These are phyloP conservation scores for Ctenoplectra terminalis DNA, from an alignment of 1,140 invertebrate species.

Conservation along the genomic window DNA sequence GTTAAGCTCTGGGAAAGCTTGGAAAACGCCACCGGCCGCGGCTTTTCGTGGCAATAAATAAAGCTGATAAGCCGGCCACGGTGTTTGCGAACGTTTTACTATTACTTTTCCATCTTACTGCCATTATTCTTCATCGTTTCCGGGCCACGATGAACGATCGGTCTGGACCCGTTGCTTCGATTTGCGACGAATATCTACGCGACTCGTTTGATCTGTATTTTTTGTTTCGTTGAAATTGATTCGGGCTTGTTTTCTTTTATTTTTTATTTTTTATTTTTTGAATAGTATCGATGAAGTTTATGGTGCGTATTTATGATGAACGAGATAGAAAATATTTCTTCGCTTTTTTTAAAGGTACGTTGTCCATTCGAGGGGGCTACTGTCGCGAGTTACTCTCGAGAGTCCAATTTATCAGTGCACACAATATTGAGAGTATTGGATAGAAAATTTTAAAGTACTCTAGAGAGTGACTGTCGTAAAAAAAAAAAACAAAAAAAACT, in stretches of 20 bases:
- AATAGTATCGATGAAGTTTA: too few species aligned
- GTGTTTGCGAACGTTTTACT: slow-evolving; percentile 75
- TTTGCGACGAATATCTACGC: slow-evolving; percentile 23
- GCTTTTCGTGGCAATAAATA: slow-evolving; percentile 74
- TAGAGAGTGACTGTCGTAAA: too few species aligned
- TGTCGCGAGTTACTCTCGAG: too few species aligned
- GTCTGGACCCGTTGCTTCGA: slow-evolving; percentile 42
- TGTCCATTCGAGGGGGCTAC: too few species aligned
- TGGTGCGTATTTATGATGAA: too few species aligned
- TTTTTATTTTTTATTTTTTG: too few species aligned
- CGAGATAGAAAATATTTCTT: too few species aligned
- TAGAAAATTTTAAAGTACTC: too few species aligned
- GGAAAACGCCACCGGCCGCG: slow-evolving; percentile 63
- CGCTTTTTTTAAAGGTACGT: too few species aligned
- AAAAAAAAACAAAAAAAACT: too few species aligned
- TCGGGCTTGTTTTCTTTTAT: neutral
- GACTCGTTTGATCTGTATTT: neutral
- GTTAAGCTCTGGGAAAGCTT: slow-evolving; percentile 63
- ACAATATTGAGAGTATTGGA: too few species aligned
- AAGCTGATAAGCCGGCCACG: slow-evolving; percentile 72
- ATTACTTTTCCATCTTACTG: slow-evolving; percentile 70
- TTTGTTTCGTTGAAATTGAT: neutral
- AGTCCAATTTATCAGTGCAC: too few species aligned
- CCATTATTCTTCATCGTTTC: slow-evolving; percentile 66
- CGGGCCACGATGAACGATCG: slow-evolving; percentile 59